Evolutionary conservation across 2,113 vertebrate species (phyloP).

Genomic region (Ophiodon elongatus): DNA sequence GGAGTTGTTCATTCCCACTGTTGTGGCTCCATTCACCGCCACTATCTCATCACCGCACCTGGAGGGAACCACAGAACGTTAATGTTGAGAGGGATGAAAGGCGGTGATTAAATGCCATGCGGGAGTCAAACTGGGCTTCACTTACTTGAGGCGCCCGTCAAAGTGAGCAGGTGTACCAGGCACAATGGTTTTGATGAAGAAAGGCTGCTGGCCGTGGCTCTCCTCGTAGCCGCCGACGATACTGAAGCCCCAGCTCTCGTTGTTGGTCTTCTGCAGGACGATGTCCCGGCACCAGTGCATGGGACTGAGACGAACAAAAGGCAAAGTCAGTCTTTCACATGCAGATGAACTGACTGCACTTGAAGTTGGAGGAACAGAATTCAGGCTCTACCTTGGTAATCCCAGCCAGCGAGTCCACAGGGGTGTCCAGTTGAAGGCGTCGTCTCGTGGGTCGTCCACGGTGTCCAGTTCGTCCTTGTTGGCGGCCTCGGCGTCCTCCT

Average conservation of each 20-base stretch:
- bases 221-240: conserved; percentile 95
- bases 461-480: conserved; percentile 79
- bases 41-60: conserved; percentile 96
- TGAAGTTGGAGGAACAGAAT: background rate
- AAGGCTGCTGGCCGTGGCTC: conserved; percentile 91
- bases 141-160: conserved; percentile 92
- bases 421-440: conserved; percentile 87
- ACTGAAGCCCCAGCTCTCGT: conserved; percentile 96
- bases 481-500: conserved; percentile 68
- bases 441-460: conserved; percentile 82
- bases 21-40: conserved; percentile 91
- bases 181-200: conserved; percentile 97
- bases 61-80: conserved; percentile 24
- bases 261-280: conserved; percentile 89
- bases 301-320: conserved; percentile 76
- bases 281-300: conserved; percentile 95
- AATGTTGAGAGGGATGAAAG: background rate
- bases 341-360: background rate
- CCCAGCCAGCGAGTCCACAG: conserved; percentile 92
- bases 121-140: background rate
- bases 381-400: conserved; percentile 85
- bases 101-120: rapidly evolving
- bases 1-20: conserved; percentile 92
- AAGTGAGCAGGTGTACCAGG: conserved; percentile 92
- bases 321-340: conserved; percentile 2